Evolutionary conservation across 2,888 invertebrate species (phyloP).

Genomic region (Parnassius mnemosyne): DNA sequence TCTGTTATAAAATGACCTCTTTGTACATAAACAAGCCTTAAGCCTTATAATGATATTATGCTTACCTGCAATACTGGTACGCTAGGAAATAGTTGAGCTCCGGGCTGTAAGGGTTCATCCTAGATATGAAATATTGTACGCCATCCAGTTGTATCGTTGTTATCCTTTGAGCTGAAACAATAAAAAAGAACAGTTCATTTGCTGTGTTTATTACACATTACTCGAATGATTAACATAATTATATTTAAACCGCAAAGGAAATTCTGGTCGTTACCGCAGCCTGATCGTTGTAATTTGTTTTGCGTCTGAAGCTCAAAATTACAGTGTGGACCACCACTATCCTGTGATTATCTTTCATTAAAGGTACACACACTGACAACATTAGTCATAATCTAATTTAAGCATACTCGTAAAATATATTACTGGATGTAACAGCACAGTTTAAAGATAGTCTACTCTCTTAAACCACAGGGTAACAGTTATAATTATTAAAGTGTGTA

Average conservation of each 20-base stretch:
- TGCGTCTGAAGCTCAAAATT: slow-evolving; percentile 4
- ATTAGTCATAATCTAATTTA: slow-evolving; percentile 14
- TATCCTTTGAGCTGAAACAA: slow-evolving; percentile 89
- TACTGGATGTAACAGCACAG: not conserved
- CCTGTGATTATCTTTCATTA: slow-evolving; percentile 17
- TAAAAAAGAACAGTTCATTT: slow-evolving; percentile 27
- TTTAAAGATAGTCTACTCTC: too few relatives aligned
- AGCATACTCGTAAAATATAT: not conserved
- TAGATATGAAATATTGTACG: slow-evolving; percentile 91
- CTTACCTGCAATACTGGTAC: slow-evolving; percentile 89
- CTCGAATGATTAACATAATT: slow-evolving; percentile 3
- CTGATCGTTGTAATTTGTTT: slow-evolving; percentile 19
- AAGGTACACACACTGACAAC: slow-evolving; percentile 5
- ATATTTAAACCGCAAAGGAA: slow-evolving; percentile 17
- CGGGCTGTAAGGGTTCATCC: slow-evolving; percentile 93
- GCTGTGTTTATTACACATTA: slow-evolving; percentile 6
- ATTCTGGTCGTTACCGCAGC: not conserved
- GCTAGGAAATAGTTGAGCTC: slow-evolving; percentile 92
- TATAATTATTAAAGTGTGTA: too few relatives aligned
- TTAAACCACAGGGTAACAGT: too few relatives aligned
- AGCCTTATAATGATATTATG: slow-evolving; percentile 32
- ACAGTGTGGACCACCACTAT: not conserved
- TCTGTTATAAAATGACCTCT: slow-evolving; percentile 29
- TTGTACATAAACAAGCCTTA: slow-evolving; percentile 5
- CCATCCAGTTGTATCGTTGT: slow-evolving; percentile 92